These are phyloP conservation scores for Elephas maximus DNA, from an alignment of 2,113 vertebrate species.

Conservation along the genomic window DNA sequence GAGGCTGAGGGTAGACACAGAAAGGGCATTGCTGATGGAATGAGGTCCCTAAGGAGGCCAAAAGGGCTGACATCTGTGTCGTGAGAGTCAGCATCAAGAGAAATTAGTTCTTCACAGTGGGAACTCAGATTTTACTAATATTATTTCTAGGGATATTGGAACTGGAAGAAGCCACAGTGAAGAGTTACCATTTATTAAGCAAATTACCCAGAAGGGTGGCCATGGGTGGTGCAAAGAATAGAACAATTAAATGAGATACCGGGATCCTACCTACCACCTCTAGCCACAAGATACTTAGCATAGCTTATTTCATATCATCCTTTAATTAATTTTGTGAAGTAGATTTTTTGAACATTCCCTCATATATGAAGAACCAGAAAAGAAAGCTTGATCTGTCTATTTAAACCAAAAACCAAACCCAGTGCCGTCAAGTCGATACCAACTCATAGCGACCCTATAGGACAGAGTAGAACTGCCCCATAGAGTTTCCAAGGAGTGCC, in stretches of 20 bases:
- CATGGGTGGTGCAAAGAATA: not conserved
- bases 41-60: not conserved
- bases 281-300: not conserved
- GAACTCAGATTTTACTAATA: not conserved
- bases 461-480: too few species aligned
- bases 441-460: too few species aligned
- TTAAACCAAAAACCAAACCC: not conserved
- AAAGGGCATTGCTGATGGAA: constrained; percentile 13
- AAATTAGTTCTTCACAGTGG: constrained; percentile 36
- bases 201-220: not conserved
- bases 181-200: not conserved
- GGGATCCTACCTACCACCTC: not conserved
- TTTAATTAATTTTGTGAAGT: not conserved
- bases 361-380: not conserved
- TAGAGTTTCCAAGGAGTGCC: too few species aligned
- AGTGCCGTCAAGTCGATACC: too few species aligned
- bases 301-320: not conserved
- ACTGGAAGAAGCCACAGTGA: not conserved
- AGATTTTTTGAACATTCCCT: not conserved
- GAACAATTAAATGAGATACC: not conserved
- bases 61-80: constrained; percentile 28
- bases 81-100: not conserved
- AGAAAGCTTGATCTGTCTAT: not conserved
- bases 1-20: not conserved
- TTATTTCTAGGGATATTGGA: not conserved